These are phyloP conservation scores for Eupelmus urozonus DNA, from an alignment of 2,888 invertebrate species.

Conservation along the genomic window DNA sequence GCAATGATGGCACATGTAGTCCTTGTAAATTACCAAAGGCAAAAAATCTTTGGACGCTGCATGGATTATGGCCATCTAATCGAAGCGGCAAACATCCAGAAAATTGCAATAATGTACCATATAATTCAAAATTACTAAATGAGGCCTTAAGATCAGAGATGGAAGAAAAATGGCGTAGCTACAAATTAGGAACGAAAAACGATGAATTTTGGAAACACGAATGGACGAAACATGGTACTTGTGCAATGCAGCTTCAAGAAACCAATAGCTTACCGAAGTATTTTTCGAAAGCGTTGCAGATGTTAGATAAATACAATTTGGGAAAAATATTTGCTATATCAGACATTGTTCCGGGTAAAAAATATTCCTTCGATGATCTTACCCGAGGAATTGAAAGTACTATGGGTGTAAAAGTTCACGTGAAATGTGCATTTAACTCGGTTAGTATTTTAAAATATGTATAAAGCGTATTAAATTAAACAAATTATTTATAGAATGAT, in stretches of 20 bases:
- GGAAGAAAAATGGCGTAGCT: conserved; percentile 11
- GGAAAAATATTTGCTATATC: neutral
- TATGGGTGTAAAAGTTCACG: neutral
- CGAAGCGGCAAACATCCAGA: neutral
- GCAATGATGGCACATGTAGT: neutral
- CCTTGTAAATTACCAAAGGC: neutral
- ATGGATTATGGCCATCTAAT: conserved; percentile 41
- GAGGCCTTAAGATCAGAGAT: neutral
- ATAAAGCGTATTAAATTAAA: too few relatives aligned
- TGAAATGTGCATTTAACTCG: conserved; percentile 20
- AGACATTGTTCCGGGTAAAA: conserved; percentile 22
- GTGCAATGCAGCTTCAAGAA: neutral
- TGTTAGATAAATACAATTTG: conserved; percentile 30
- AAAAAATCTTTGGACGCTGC: neutral
- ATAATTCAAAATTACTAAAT: neutral
- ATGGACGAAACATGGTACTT: conserved; percentile 50
- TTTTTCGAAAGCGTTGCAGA: neutral
- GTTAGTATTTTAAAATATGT: neutral
- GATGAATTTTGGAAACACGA: conserved; percentile 47
- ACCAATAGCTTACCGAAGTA: conserved; percentile 29
- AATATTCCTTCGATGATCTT: neutral
- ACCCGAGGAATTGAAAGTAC: neutral
- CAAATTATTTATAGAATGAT: neutral
- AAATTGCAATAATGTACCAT: neutral
- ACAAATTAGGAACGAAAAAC: neutral